Base-by-base conservation (phyloP, 2,113 vertebrate genomes). In the Ceyx cyanopectus region DNA sequence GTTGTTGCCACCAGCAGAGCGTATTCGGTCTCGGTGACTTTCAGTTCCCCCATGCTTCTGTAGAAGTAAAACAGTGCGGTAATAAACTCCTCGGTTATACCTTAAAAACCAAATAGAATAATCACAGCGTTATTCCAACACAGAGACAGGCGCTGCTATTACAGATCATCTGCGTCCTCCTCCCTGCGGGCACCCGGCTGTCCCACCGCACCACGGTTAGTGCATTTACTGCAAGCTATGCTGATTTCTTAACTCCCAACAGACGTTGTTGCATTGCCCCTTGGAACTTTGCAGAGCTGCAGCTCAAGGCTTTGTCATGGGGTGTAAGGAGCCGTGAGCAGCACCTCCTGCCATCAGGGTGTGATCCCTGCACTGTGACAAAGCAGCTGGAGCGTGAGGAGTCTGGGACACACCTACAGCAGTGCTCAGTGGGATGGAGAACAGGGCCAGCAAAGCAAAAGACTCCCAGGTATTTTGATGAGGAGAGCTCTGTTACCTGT, bases 21-120 rank as follows among this genome's bases (percentile, higher is more conserved):
- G n/a, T 99, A 99, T 62, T 99, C 99, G 2, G 97, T 97, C 85
- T 99, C 98, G 0, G 98, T 98, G 89, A 99, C 97, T n/a, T 97
- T 97, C 56, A 99, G 97, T 46, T 97, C 97, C 29, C 96, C 97
- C 98, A 99, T 99, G 96, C 98, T 99, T 97, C 98, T 98, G 95
- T 98, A 99, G 98, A 99, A 99, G 97, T 98, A 98, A 92, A 99
- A 98, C 46, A 99, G 95, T 5, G 98, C 98, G 3, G 97, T 97
- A 57, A 98, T 97, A 88, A 99, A 98, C 87, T 99, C 99, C 92
- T 98, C 98, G 54, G 96, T 97, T 91, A 97, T 94, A 93, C 98
- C 99, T 99, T 72, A 75, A 87, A 92, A 96, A 77, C 24, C 53
- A 81, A 80, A 86, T 23, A 14, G 81, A 88, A 57, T 9, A 46